Percentiles rank a stretch among this genome's conserved stretches.
Conservation (phyloP, 2,888 invertebrate species). For the Apamea monoglypha region DNA sequence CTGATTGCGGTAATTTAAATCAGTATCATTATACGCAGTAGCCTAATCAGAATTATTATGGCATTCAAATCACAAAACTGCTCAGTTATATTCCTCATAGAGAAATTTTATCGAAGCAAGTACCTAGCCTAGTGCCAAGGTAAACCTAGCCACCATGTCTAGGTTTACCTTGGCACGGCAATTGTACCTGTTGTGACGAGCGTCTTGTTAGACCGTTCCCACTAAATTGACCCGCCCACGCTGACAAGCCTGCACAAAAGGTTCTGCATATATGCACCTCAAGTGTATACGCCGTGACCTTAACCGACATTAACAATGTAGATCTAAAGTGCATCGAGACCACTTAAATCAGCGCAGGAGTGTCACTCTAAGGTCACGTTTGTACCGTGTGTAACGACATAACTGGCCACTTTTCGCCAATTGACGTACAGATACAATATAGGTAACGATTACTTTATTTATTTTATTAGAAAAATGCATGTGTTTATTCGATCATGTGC, state of each 20-base stretch:
- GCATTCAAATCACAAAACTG: neutral
- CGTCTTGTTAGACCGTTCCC: neutral
- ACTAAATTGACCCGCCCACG: constrained; percentile 6
- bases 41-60: neutral
- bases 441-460: constrained; percentile 18
- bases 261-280: neutral
- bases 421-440: constrained; percentile 32
- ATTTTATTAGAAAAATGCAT: constrained; percentile 49
- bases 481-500: constrained; percentile 3
- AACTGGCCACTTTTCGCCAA: constrained; percentile 44
- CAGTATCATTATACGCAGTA: neutral
- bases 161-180: neutral
- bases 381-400: constrained; percentile 2
- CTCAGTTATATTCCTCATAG: neutral
- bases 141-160: neutral
- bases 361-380: constrained; percentile 19
- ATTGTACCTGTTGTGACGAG: neutral
- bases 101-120: neutral
- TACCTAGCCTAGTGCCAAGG: no score
- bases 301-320: constrained; percentile 24
- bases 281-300: constrained; percentile 1
- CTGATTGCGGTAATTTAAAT: neutral
- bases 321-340: constrained; percentile 31
- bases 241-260: constrained; percentile 2
- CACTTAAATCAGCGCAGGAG: constrained; percentile 40